Evolutionary conservation across 2,113 vertebrate genomes (phyloP), one percentile per base, ranked within the genome.

Genomic region (Salvelinus alpinus): DNA sequence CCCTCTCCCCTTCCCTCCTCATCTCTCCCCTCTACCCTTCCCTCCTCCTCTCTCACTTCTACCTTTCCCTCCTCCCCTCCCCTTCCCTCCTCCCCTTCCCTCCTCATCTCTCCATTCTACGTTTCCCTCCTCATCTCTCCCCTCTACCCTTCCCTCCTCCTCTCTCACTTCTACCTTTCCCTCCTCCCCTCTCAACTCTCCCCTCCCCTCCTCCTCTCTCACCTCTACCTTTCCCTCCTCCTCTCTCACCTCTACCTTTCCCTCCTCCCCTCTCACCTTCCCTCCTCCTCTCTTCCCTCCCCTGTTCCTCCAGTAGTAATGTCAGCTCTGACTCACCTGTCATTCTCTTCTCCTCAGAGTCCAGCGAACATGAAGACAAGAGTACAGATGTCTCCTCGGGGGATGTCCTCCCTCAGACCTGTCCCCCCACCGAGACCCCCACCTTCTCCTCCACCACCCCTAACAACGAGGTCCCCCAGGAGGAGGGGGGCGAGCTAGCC

Each of bases 341-440:
- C 25, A 18, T 54, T 54, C 18, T 54, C 51, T 54, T 0, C 11
- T 90, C 90, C 81, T 22, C 88, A 99, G 98, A 99, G 91, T 98
- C 96, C 74, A 98, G 96, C 80, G 98, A 99, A 86, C 96, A 96
- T 89, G 97, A 98, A 90, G 98, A 98, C 82, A 98, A 97, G 85
- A 96, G 94, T 88, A 92, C 94, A 79, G 96, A 94, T 78, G 93
- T 54, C 51, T 54, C 90, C 85, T 94, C 95, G 3, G 96, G 92
- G 81, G 97, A 99, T 83, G 87, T 82, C 14, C 89, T 89, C 59
- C 91, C 88, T 51, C 95, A 93, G 77, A 93, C 91, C 88, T 93
- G 91, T 83, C 90, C 94, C 71, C 90, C 94, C 71, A 90, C 92
- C 1, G 91, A 92, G 69, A 93, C 89, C 86, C 54, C 54, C 54